These are phyloP conservation scores for Serripes groenlandicus DNA, from an alignment of 2,888 invertebrate genomes.

Conservation along the genomic window DNA sequence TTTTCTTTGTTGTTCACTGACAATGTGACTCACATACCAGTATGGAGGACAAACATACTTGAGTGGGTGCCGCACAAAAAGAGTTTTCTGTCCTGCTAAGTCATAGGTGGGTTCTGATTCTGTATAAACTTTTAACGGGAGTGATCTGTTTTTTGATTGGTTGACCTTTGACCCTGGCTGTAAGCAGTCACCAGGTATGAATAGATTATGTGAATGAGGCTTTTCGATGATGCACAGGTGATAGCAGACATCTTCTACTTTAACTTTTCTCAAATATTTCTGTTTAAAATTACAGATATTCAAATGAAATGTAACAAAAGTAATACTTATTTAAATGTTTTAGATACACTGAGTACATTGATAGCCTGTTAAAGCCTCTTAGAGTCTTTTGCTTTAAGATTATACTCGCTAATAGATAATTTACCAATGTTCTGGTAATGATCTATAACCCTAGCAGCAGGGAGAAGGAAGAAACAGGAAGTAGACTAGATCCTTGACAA, in stretches of 20 bases:
- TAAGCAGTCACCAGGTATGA: slow-evolving; percentile 25
- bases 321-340: too few relatives aligned
- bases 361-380: too few relatives aligned
- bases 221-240: slow-evolving; percentile 4
- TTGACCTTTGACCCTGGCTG: slow-evolving; percentile 14
- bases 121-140: not conserved
- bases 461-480: slow-evolving; percentile 9
- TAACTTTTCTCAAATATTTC: not conserved
- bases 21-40: not conserved
- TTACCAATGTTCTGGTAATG: too few relatives aligned
- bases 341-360: too few relatives aligned
- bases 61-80: not conserved
- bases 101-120: too few relatives aligned
- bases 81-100: slow-evolving; percentile 8
- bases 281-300: too few relatives aligned
- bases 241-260: not conserved
- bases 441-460: too few relatives aligned
- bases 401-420: too few relatives aligned
- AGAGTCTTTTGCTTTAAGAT: too few relatives aligned
- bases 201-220: slow-evolving; percentile 23
- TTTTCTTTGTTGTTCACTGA: not conserved
- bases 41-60: slow-evolving; percentile 3
- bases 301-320: too few relatives aligned
- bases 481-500: slow-evolving; percentile 23
- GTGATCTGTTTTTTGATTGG: slow-evolving; percentile 16